Conservation (phyloP, 2,888 invertebrate genomes). For the Panzeria rudis region DNA sequence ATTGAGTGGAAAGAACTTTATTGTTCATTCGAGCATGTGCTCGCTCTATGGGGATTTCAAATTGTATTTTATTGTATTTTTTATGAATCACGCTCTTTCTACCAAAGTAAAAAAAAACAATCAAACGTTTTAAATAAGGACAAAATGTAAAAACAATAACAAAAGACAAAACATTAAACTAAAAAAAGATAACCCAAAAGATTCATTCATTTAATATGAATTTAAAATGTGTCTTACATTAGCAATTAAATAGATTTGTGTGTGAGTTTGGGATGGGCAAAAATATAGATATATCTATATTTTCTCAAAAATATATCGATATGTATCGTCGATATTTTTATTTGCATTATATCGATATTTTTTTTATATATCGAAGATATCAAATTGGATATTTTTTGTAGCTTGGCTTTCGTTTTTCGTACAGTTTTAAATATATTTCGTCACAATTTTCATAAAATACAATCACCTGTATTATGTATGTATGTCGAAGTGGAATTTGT, state of each 20-base stretch:
- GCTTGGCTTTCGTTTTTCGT: no score
- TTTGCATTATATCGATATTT: no score
- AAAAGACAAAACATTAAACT: not conserved
- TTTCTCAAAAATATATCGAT: no score
- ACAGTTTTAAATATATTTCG: no score
- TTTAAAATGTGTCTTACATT: slow-evolving; percentile 23
- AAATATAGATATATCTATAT: no score
- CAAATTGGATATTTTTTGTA: no score
- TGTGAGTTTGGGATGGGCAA: no score
- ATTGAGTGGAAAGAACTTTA: slow-evolving; percentile 30
- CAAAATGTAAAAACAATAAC: not conserved
- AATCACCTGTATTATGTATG: no score
- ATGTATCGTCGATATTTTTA: no score
- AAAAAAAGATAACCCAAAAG: slow-evolving; percentile 11
- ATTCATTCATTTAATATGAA: slow-evolving; percentile 21
- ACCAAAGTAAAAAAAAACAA: not conserved
- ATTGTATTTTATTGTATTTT: not conserved
- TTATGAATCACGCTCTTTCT: not conserved
- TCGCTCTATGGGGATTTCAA: slow-evolving; percentile 1
- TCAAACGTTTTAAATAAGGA: not conserved
- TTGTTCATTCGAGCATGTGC: slow-evolving; percentile 39
- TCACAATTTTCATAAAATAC: no score
- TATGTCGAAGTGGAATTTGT: no score
- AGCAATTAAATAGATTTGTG: slow-evolving; percentile 23
- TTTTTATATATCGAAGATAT: no score